These are phyloP conservation scores for Drosophila algonquin DNA, from an alignment of 2,888 invertebrate genomes.

Conservation along the genomic window DNA sequence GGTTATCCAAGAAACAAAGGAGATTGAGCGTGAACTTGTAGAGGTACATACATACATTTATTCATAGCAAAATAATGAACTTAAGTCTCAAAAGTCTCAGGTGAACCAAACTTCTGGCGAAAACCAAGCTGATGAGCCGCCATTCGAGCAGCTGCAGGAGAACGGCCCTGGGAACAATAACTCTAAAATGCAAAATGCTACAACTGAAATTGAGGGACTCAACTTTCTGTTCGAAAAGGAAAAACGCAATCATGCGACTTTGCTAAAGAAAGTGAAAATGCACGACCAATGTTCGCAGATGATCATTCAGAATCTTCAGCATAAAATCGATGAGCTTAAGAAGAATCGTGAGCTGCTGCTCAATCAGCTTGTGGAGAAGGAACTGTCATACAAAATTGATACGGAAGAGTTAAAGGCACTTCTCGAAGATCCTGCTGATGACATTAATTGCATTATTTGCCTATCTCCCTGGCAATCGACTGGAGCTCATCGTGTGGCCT, in stretches of 20 bases:
- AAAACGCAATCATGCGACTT: neutral
- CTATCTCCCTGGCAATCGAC: neutral
- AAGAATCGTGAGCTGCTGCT: neutral
- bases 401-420: neutral
- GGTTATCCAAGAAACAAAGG: too few species aligned
- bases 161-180: neutral
- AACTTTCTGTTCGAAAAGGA: neutral
- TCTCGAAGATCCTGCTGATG: neutral
- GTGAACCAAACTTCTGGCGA: neutral
- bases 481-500: neutral
- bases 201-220: neutral
- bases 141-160: neutral
- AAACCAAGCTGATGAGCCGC: rapidly evolving
- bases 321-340: neutral
- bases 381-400: neutral
- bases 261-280: neutral
- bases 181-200: neutral
- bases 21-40: too few species aligned
- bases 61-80: too few species aligned
- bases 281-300: neutral
- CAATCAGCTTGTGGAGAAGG: neutral
- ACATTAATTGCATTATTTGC: neutral
- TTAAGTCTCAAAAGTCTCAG: too few species aligned
- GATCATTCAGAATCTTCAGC: neutral
- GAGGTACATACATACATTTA: too few species aligned